Base-by-base conservation (phyloP, 2,797 vertebrate genomes). In the Gallinago solitaria region DNA sequence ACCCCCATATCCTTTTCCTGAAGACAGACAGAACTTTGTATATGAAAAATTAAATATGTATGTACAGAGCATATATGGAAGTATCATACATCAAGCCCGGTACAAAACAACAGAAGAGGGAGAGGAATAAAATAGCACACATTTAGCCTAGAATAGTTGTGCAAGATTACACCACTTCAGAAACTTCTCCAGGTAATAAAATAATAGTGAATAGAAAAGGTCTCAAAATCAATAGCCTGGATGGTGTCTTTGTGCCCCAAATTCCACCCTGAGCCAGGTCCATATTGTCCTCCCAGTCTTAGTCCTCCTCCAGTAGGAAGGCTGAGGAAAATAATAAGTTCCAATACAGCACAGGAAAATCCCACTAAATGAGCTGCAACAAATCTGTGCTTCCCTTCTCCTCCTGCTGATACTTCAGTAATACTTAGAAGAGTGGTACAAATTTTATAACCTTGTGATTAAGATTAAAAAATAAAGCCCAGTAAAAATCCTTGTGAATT, bases 21-120 rank as follows among this genome's bases (percentile, higher is more conserved):
- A 64, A 96, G 95, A 95, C 93, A 96, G 95, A 88, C 91, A 95
- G 95, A 95, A 95, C 89, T 97, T 94, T 83, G 96, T 94, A 78
- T 83, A 92, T 86, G 91, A 80, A 95, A 96, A 98, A 97, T 93
- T 82, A 96, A 97, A 91, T 56, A 33, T 17, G 45, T 24, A 30
- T 18, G 24, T 50, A 39, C 14, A 6, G 35, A 83, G 51, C 43
- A 69, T 24, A 79, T 50, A 75, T 56, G 65, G 83, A 68, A 19
- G 25, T 20, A 53, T 24, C 69, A n/a, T 41, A 61, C 56, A 35
- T 80, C 85, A 91, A 83, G 67, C 28, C 73, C 28, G 24, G 68
- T 8, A 56, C 47, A 79, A 89, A 96, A 94, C 65, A 85, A 89
- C 8, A 80, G 83, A 90, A 71, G 53, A 21, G 73, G 35, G 63